A percentile compares a stretch with the other conserved stretches of the same genome.
Conservation (phyloP, 92 coral and sea anemone genomes). For the Phenganax subtilis region DNA sequence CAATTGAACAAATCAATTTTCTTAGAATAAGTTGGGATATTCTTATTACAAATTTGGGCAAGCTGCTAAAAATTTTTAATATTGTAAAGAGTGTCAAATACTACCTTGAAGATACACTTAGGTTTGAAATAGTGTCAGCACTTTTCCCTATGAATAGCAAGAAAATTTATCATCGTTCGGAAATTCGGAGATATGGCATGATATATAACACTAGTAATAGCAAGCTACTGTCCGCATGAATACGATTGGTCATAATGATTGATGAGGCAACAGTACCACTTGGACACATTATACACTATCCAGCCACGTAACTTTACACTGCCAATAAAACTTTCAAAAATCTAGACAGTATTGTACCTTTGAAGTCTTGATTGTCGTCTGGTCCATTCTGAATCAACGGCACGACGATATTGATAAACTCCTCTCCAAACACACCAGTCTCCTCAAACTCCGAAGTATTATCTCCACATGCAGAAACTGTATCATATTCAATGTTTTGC, state of each 20-base stretch:
- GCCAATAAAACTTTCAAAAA: too few species aligned
- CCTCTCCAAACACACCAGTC: constrained; percentile 51
- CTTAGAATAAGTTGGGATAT: not conserved
- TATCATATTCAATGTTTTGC: constrained; percentile 6
- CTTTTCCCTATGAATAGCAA: not conserved
- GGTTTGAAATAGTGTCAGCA: not conserved
- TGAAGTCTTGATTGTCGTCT: not conserved
- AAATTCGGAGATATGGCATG: not conserved
- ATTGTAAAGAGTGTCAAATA: not conserved
- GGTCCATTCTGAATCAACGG: constrained; percentile 62
- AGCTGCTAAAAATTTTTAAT: not conserved
- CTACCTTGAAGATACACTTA: not conserved
- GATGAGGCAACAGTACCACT: too few species aligned
- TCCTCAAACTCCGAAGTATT: constrained; percentile 13
- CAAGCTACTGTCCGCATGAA: too few species aligned
- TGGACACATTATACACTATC: too few species aligned
- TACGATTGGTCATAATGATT: too few species aligned
- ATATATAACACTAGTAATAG: too few species aligned
- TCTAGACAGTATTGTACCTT: not conserved
- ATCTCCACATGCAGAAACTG: not conserved
- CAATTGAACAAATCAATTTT: not conserved
- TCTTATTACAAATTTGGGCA: not conserved
- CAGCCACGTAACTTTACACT: too few species aligned
- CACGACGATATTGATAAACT: constrained; percentile 76
- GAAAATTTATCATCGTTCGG: not conserved